Base-by-base conservation (phyloP, 2,888 invertebrate species). In the Morpho deidamia region DNA sequence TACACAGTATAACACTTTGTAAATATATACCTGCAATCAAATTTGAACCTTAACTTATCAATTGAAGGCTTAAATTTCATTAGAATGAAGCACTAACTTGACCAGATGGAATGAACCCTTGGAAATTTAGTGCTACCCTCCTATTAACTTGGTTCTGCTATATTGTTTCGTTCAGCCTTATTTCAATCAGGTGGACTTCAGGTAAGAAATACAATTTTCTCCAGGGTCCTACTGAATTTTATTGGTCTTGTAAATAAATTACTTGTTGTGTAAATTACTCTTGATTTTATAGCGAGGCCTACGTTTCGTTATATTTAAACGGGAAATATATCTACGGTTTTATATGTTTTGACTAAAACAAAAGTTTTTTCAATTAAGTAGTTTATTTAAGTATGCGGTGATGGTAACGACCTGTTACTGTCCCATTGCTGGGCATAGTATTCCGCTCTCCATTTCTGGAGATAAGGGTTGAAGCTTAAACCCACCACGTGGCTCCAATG, bases 161-260 rank as follows among this genome's bases (percentile, higher is more conserved):
- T 78, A 81, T 78, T 83, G 79, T 83, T 83, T 77, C 69, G 71
- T 64, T 68, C 70, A 65, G 73, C 73, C 73, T 78, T 82, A 78
- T 78, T 84, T 82, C 81, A 80, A 81, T 82, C 74, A 74, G 69
- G 67, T 61, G 60, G 61, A 60, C 66, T 63, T 65, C 64, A 59
- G 63, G 59, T 60, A 55, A 55, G 55, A 45, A 55, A 59, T 37
- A 37, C 51, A 56, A 56, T 59, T 59, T 56, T 44, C 54, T 45
- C 34, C 11, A 37, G 47, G 44, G 52, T 42, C 50, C 52, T 50
- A 8, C 40, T 47, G 51, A 53, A 58, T 56, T 61, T 60, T 59
- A 64, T 54, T 55, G 37, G 51, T 46, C 8, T 40, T 33, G 49
- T 39, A 52, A 58, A 50, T 58, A 54, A 51, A 50, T 44, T 56